Conservation (phyloP, 1,140 invertebrate genomes). For the Anthonomus grandis region DNA sequence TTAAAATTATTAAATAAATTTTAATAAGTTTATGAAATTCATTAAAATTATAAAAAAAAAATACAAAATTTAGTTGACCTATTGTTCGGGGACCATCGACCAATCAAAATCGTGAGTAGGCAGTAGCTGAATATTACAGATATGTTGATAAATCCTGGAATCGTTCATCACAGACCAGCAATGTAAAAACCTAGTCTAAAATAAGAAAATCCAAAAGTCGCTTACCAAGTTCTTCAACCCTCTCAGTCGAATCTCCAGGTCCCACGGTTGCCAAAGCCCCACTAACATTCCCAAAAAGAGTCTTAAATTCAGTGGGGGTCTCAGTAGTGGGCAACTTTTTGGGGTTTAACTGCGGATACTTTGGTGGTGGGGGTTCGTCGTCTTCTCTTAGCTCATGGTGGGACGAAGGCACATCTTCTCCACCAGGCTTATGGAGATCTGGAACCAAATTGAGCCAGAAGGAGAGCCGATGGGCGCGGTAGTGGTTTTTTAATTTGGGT, state of each 20-base stretch:
- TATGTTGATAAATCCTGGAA: no score
- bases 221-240: slow-evolving; percentile 44
- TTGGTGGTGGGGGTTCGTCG: slow-evolving; percentile 55
- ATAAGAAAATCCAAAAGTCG: no score
- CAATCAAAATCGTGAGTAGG: no score
- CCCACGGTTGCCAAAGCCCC: slow-evolving; percentile 36
- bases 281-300: slow-evolving; percentile 40
- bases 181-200: no score
- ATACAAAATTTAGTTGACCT: no score
- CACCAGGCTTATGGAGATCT: slow-evolving; percentile 86
- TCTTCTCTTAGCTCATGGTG: slow-evolving; percentile 84
- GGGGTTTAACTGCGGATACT: slow-evolving; percentile 54
- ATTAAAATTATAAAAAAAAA: no score
- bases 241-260: slow-evolving; percentile 42
- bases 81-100: no score
- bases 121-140: no score
- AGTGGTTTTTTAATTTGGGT: slow-evolving; percentile 89
- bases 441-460: slow-evolving; percentile 96
- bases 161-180: no score
- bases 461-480: slow-evolving; percentile 86
- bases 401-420: slow-evolving; percentile 77
- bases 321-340: slow-evolving; percentile 55
- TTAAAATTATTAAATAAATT: no score
- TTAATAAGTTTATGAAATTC: no score
- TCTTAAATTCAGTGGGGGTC: slow-evolving; percentile 51